Evolutionary conservation across 2,888 invertebrate species (phyloP).

Genomic region (Merodon equestris): DNA sequence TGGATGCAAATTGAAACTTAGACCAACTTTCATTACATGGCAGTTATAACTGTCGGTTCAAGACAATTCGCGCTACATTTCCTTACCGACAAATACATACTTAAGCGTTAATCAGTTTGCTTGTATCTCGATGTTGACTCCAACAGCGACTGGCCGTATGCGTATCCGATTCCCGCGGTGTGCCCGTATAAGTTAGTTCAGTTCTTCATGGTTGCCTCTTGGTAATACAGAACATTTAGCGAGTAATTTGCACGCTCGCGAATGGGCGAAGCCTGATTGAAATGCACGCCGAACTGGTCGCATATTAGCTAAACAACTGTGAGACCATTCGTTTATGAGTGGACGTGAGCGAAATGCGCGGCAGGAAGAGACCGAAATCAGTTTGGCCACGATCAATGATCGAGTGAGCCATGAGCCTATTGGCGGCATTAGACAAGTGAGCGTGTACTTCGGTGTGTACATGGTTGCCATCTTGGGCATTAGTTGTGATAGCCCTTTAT

Average conservation of each 20-base stretch:
- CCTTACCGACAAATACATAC: no score
- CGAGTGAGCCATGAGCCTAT: constrained; percentile 9
- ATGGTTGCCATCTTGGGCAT: constrained; percentile 42
- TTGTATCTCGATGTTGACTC: no score
- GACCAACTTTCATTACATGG: no score
- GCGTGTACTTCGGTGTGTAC: constrained; percentile 23
- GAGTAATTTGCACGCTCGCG: constrained; percentile 53
- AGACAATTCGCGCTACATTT: no score
- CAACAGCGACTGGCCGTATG: no score
- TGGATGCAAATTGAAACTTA: no score
- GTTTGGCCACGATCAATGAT: constrained; percentile 9
- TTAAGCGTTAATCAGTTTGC: no score
- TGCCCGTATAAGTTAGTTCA: no score
- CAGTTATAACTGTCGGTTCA: no score
- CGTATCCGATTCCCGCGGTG: no score
- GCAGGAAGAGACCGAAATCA: constrained; percentile 20
- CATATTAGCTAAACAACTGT: constrained; percentile 70
- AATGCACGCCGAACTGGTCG: constrained; percentile 70
- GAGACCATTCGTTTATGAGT: constrained; percentile 70
- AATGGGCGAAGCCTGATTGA: constrained; percentile 68
- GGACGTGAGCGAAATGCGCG: constrained; percentile 69
- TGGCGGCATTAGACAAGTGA: neutral
- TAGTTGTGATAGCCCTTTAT: constrained; percentile 32
- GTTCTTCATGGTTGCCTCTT: neutral
- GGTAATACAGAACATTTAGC: constrained; percentile 61